These are phyloP conservation scores for Limenitis camilla DNA, from an alignment of 2,888 invertebrate genomes.

Conservation along the genomic window DNA sequence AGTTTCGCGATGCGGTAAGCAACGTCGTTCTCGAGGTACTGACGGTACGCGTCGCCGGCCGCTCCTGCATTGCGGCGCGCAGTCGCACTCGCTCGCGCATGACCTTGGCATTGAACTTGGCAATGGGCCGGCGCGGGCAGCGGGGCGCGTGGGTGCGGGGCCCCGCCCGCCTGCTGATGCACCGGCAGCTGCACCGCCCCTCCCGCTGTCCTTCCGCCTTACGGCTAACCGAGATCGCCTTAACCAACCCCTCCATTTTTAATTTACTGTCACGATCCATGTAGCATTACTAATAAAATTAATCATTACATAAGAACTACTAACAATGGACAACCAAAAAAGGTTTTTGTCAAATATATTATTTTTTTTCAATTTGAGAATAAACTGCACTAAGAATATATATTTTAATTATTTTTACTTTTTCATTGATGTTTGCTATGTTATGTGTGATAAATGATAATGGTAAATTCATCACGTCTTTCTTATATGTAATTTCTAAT, in stretches of 20 bases:
- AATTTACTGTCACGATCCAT: constrained; percentile 13
- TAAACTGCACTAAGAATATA: no score
- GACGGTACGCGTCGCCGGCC: constrained; percentile 61
- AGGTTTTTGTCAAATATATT: no score
- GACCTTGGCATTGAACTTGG: constrained; percentile 90
- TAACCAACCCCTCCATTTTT: constrained; percentile 27
- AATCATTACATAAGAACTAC: not conserved
- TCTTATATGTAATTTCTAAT: no score
- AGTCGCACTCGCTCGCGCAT: constrained; percentile 78
- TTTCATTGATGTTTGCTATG: no score
- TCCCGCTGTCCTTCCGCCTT: constrained; percentile 41
- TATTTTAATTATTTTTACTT: no score
- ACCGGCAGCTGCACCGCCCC: constrained; percentile 69
- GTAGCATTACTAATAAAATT: constrained; percentile 15
- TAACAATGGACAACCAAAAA: not conserved
- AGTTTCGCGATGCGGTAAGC: constrained; percentile 49
- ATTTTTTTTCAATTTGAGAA: no score
- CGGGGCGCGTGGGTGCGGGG: constrained; percentile 36
- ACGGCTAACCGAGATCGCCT: constrained; percentile 23
- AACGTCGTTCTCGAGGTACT: constrained; percentile 63
- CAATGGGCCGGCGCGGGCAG: constrained; percentile 69
- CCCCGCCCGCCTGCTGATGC: constrained; percentile 46
- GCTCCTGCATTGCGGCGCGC: constrained; percentile 81
- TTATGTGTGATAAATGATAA: no score
- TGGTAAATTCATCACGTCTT: no score